phyloP scores from a whole-genome alignment of 2,888 invertebrate species.

The Hirtodrosophila trivittata region DNA sequence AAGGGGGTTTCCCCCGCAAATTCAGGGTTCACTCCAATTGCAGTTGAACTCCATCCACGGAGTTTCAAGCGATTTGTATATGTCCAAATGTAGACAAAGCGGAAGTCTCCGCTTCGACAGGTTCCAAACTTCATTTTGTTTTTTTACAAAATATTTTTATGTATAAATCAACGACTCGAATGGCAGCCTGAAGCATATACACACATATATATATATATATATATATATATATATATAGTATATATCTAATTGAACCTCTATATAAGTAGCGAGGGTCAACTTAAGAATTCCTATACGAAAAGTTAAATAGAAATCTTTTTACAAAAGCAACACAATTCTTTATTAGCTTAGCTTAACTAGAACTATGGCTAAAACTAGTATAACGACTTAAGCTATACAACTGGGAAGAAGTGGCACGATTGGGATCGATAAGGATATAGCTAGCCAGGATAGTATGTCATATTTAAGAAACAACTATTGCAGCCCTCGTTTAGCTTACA shows the following conservation, averaged over 20 bases:
- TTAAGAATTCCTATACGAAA: background rate
- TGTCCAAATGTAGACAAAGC: constrained; percentile 59
- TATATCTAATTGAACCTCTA: constrained; percentile 41
- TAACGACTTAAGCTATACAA: no score
- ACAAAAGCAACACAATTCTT: background rate
- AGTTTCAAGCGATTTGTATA: constrained; percentile 62
- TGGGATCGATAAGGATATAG: no score
- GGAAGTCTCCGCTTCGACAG: constrained; percentile 41
- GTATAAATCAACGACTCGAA: constrained; percentile 63
- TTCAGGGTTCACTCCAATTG: constrained; percentile 54
- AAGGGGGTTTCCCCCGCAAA: background rate
- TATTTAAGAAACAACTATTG: background rate
- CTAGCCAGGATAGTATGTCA: background rate
- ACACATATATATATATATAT: constrained; percentile 23
- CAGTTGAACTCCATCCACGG: constrained; percentile 57
- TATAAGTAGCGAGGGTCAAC: constrained; percentile 19
- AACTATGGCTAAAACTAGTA: no score
- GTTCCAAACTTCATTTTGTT: constrained; percentile 22
- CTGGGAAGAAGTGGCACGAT: no score
- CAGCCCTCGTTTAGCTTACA: constrained; percentile 29
- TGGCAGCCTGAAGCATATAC: constrained; percentile 31
- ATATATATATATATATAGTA: constrained; percentile 21
- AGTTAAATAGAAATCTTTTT: background rate
- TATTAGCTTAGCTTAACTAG: no score
- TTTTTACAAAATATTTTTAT: constrained; percentile 31